Evolutionary conservation across 2,888 invertebrate species (phyloP).

Genomic region (Aspidapion aeneum): DNA sequence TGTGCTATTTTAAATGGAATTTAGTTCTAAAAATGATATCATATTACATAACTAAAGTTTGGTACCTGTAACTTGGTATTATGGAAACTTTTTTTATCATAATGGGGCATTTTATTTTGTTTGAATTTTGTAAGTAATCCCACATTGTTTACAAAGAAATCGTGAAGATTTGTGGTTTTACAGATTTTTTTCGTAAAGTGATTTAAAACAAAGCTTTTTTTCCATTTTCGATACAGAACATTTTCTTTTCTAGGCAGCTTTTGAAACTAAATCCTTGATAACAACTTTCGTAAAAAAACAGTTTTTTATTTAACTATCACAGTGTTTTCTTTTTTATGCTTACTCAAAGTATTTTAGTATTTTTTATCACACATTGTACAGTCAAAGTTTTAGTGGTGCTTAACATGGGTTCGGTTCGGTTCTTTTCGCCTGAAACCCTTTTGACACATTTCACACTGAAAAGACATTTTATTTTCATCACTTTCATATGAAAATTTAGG

Average conservation of each 20-base stretch:
- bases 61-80: slow-evolving; percentile 36
- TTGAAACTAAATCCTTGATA: too few species aligned
- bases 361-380: slow-evolving; percentile 42
- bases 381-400: slow-evolving; percentile 41
- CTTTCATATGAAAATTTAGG: slow-evolving; percentile 46
- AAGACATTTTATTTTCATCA: slow-evolving; percentile 39
- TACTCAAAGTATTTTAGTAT: slow-evolving; percentile 43
- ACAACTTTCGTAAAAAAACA: too few species aligned
- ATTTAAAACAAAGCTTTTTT: slow-evolving; percentile 36
- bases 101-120: slow-evolving; percentile 22
- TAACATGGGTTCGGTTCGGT: slow-evolving; percentile 44
- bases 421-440: slow-evolving; percentile 47
- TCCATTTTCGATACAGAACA: slow-evolving; percentile 22
- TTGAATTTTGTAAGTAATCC: slow-evolving; percentile 33
- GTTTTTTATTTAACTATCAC: neutral
- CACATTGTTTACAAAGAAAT: slow-evolving; percentile 44
- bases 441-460: slow-evolving; percentile 39
- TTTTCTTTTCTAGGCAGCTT: slow-evolving; percentile 32
- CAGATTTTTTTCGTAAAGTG: slow-evolving; percentile 36
- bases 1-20: slow-evolving; percentile 42
- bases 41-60: slow-evolving; percentile 40
- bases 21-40: slow-evolving; percentile 40
- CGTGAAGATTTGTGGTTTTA: slow-evolving; percentile 36
- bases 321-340: slow-evolving; percentile 44
- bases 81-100: slow-evolving; percentile 1